Evolutionary conservation across 2,797 vertebrate genomes (phyloP), one percentile per base, ranked within the genome.

Genomic region (Percopsis omiscomaycus): DNA sequence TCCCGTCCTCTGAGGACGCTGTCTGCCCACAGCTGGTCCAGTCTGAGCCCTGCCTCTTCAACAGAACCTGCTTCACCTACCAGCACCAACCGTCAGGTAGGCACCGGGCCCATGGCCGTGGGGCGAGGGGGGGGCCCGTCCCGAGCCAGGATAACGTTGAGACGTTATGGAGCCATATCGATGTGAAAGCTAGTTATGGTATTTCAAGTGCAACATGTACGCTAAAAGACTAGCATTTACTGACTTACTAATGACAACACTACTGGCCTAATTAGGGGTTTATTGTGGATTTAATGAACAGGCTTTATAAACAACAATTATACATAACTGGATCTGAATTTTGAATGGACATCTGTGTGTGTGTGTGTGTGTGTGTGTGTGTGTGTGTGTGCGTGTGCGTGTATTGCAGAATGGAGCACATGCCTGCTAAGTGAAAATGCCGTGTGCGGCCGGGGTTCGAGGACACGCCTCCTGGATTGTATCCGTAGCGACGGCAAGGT

Each of bases 51-150:
- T 99, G 98, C 57, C 49, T 94, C 68, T 89, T 95, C 70, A 98
- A 98, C 86, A 91, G 88, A 79, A 97, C 96, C 69, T 99, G 95
- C 88, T 98, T 96, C 90, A 94, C 93, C 2, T 96, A 95, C 86
- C 88, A 92, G 27, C 94, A 96, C 92, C 93, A 89, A 74, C 82
- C 95, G 75, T 96, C 97, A 92, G 96, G 98, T 99, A 90, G 52
- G 75, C 67, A 65, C 22, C 22, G 22, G 22, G 22, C 22, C 22
- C 22, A 22, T 22, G 22, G 22, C 22, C 22, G 22, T 22, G 22
- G 22, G 22, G 22, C 22, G 22, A 22, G 22, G 16, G 16, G 22
- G 1, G 22, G 16, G 16, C 3, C 32, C 6, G 4, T 37, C 32
- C 32, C 32, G 5, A 37, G 4, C 32, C 32, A 37, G 22, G 22